These are phyloP conservation scores for Tolmerus cingulatus DNA, from an alignment of 2,888 invertebrate species.

Conservation along the genomic window DNA sequence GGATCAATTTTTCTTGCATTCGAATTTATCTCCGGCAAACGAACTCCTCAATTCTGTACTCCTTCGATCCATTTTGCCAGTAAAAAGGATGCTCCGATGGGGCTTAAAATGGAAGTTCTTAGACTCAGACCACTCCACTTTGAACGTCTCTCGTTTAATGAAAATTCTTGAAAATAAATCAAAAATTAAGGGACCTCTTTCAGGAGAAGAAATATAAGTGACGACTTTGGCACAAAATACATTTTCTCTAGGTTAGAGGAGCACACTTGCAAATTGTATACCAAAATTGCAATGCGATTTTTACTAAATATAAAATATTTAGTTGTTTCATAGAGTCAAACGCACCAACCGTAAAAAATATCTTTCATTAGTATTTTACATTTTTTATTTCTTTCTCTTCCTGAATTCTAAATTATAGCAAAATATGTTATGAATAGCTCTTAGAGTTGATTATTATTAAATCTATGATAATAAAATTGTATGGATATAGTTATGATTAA, in stretches of 20 bases:
- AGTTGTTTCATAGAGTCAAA: too few species aligned
- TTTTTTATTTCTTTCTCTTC: too few species aligned
- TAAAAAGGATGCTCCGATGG: neutral
- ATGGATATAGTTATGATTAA: too few species aligned
- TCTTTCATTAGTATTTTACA: too few species aligned
- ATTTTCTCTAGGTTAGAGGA: neutral
- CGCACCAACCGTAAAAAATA: too few species aligned
- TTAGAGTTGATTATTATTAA: too few species aligned
- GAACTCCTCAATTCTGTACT: neutral
- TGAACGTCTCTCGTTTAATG: neutral
- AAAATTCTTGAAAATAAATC: neutral
- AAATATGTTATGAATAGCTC: too few species aligned
- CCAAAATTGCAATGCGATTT: too few species aligned
- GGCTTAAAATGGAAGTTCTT: neutral
- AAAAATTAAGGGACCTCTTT: neutral
- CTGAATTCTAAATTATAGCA: too few species aligned
- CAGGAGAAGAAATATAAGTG: neutral
- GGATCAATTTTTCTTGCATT: slow-evolving; percentile 54
- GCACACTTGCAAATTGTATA: too few species aligned
- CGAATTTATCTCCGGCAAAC: slow-evolving; percentile 22
- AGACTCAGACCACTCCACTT: neutral
- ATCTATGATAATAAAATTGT: too few species aligned
- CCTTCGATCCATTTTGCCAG: neutral
- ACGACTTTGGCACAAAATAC: neutral
- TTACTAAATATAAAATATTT: too few species aligned